A percentile compares a stretch with the other conserved stretches of the same genome.
These are phyloP conservation scores for Spicauda simplicius DNA, from an alignment of 2,888 invertebrate species.

Conservation along the genomic window DNA sequence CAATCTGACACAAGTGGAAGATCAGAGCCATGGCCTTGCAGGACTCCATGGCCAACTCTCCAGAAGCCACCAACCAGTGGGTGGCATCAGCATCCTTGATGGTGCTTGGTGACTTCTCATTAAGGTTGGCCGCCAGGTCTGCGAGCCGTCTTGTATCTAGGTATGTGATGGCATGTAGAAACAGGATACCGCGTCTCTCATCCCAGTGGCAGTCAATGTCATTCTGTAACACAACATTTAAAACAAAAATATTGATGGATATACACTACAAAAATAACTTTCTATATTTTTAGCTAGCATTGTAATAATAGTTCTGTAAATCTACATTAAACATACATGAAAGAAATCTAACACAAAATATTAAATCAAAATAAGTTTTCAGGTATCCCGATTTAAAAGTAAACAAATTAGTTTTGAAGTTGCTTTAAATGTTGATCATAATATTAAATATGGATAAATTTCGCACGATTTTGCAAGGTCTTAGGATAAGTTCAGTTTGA, in stretches of 20 bases:
- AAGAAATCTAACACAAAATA: background rate
- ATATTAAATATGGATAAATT: no score
- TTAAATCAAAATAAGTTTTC: background rate
- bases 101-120: conserved; percentile 65
- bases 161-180: conserved; percentile 81
- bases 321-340: no score
- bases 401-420: no score
- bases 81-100: conserved; percentile 74
- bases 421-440: no score
- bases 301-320: no score
- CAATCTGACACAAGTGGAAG: conserved; percentile 92
- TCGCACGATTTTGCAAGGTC: no score
- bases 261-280: no score
- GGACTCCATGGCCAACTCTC: conserved; percentile 74
- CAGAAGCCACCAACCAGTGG: conserved; percentile 87
- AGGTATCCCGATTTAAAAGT: background rate
- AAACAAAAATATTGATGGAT: no score
- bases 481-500: no score
- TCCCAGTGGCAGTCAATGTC: conserved; percentile 86
- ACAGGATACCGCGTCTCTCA: conserved; percentile 76
- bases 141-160: conserved; percentile 69
- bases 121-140: conserved; percentile 60
- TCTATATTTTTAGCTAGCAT: no score
- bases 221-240: conserved; percentile 63
- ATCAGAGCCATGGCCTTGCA: conserved; percentile 90